Conservation (phyloP, 2,888 invertebrate species). For the Leucophora obtusa region DNA sequence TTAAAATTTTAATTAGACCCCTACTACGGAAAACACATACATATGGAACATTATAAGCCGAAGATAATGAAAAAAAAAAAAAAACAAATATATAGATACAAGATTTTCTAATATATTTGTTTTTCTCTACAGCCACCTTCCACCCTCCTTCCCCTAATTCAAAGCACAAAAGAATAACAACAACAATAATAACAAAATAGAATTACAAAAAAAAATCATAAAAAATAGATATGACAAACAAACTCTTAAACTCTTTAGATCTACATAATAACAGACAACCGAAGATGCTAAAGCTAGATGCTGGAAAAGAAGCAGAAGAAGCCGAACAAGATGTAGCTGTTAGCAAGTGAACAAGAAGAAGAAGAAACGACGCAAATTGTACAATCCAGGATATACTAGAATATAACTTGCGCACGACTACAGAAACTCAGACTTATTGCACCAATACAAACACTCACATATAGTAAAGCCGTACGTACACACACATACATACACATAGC, state of each 20-base stretch:
- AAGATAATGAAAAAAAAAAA: background rate
- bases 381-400: constrained; percentile 54
- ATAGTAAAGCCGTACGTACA: constrained; percentile 14
- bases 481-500: background rate
- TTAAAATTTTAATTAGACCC: background rate
- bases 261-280: background rate
- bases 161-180: constrained; percentile 7
- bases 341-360: constrained; percentile 13
- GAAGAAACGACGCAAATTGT: constrained; percentile 60
- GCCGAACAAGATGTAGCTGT: background rate
- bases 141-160: background rate
- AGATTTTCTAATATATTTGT: constrained; percentile 1
- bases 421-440: constrained; percentile 21
- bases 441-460: constrained; percentile 1
- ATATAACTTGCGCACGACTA: constrained; percentile 59
- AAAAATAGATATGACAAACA: background rate
- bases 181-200: constrained; percentile 5
- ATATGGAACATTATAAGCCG: constrained; percentile 13
- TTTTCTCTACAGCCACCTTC: background rate
- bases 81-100: constrained; percentile 21
- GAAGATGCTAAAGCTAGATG: background rate
- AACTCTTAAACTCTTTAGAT: constrained; percentile 6
- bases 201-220: constrained; percentile 11
- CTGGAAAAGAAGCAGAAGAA: background rate
- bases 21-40: background rate